phyloP scores from a whole-genome alignment of 2,888 invertebrate genomes.

The Antitype chi region DNA sequence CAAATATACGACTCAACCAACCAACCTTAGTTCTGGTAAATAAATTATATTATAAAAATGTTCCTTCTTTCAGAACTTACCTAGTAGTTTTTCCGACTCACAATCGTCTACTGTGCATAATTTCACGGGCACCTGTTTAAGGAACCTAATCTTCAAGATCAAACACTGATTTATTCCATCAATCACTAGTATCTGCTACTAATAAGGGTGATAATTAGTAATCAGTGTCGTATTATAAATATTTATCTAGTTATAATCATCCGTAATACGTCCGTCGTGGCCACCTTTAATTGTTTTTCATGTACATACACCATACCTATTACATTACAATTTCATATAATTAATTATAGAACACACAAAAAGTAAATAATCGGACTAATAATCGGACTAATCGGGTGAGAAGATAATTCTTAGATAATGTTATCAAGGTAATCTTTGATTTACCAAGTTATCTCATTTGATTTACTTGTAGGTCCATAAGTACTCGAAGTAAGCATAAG shows the following conservation, averaged over 20 bases:
- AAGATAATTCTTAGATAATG: constrained; percentile 34
- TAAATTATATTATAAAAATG: not conserved
- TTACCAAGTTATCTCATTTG: constrained; percentile 24
- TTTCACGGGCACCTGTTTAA: constrained; percentile 51
- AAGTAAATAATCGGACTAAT: too few species aligned
- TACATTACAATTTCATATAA: constrained; percentile 8
- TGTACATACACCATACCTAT: not conserved
- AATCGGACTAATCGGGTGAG: constrained; percentile 19
- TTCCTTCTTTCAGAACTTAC: constrained; percentile 51
- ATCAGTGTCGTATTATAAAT: constrained; percentile 56
- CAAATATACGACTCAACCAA: not conserved
- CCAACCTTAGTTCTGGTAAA: not conserved
- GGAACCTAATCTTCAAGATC: constrained; percentile 64
- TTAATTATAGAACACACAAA: constrained; percentile 5
- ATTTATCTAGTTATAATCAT: constrained; percentile 48
- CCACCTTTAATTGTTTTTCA: constrained; percentile 31
- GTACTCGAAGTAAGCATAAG: not conserved
- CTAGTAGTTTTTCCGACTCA: constrained; percentile 62
- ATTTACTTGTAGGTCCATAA: constrained; percentile 11
- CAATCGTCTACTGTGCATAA: constrained; percentile 54
- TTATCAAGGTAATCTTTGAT: constrained; percentile 47
- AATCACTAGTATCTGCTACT: constrained; percentile 58
- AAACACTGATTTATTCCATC: constrained; percentile 70
- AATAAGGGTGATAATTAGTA: constrained; percentile 55
- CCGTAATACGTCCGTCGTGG: constrained; percentile 12